Evolutionary conservation across 2,888 invertebrate genomes (phyloP).

Genomic region (Quadroppia sp.): DNA sequence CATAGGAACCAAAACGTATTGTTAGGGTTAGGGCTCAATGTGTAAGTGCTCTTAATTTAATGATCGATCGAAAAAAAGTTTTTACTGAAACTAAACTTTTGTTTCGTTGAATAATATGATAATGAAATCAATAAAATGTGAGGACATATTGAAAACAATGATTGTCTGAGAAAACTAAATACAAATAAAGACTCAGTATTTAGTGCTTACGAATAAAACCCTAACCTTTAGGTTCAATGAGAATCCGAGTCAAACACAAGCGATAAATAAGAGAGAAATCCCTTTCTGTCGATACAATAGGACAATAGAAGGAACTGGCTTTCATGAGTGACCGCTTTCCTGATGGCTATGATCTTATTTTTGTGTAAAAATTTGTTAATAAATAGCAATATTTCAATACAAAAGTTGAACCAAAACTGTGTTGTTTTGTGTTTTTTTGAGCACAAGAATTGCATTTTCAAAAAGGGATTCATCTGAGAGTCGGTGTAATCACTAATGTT

Average conservation of each 20-base stretch:
- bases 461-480: not conserved
- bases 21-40: not conserved
- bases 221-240: not conserved
- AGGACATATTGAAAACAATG: not conserved
- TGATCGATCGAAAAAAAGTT: not conserved
- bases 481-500: conserved; percentile 33
- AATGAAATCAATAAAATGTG: conserved; percentile 1
- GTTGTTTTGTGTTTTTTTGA: conserved; percentile 2
- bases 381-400: conserved; percentile 12
- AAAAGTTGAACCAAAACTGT: not conserved
- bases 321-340: conserved; percentile 29
- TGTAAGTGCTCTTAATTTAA: conserved; percentile 20
- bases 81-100: not conserved
- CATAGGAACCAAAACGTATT: not conserved
- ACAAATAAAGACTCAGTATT: conserved; percentile 10
- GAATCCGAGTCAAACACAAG: conserved; percentile 3
- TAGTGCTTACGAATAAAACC: not conserved
- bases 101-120: conserved; percentile 19
- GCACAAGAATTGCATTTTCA: conserved; percentile 20
- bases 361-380: not conserved
- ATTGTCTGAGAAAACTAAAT: not conserved
- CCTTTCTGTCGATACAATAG: conserved; percentile 14
- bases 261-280: conserved; percentile 24
- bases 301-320: not conserved
- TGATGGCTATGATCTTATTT: conserved; percentile 28